Evolutionary conservation across 2,113 vertebrate species (phyloP).

Genomic region (Neotoma lepida): DNA sequence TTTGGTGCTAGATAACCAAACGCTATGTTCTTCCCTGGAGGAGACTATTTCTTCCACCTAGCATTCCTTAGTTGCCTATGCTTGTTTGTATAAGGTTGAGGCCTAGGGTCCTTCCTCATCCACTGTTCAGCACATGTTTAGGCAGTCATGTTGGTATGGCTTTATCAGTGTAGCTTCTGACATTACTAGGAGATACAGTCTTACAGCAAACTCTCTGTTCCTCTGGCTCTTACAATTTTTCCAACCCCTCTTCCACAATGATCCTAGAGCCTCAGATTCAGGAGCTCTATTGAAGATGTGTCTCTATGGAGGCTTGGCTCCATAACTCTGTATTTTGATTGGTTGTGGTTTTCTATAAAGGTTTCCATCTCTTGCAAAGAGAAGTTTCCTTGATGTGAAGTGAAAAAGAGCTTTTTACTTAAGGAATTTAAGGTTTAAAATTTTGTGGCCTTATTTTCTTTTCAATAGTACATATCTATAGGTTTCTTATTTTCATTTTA

Average conservation of each 20-base stretch:
- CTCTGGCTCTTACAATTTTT: not conserved
- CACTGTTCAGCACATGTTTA: not conserved
- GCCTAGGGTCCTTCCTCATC: not conserved
- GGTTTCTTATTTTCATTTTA: not conserved
- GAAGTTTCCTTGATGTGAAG: not conserved
- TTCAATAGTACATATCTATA: not conserved
- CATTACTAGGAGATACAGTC: not conserved
- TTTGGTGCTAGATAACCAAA: not conserved
- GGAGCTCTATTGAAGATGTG: not conserved
- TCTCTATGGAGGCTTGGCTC: not conserved
- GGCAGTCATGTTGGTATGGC: not conserved
- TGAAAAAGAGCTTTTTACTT: not conserved
- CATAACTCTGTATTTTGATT: not conserved
- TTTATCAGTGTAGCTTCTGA: not conserved
- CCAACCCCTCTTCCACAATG: not conserved
- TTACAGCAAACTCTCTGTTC: not conserved
- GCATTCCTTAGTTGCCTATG: not conserved
- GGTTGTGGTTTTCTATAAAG: not conserved
- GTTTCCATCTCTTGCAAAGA: not conserved
- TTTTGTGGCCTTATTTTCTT: not conserved
- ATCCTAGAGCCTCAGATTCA: not conserved
- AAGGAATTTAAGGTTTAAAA: constrained; percentile 21
- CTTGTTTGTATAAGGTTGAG: not conserved
- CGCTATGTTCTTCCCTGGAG: not conserved
- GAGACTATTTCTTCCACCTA: not conserved